Evolutionary conservation across 2,113 vertebrate species (phyloP).

Genomic region (Myotis yumanensis): DNA sequence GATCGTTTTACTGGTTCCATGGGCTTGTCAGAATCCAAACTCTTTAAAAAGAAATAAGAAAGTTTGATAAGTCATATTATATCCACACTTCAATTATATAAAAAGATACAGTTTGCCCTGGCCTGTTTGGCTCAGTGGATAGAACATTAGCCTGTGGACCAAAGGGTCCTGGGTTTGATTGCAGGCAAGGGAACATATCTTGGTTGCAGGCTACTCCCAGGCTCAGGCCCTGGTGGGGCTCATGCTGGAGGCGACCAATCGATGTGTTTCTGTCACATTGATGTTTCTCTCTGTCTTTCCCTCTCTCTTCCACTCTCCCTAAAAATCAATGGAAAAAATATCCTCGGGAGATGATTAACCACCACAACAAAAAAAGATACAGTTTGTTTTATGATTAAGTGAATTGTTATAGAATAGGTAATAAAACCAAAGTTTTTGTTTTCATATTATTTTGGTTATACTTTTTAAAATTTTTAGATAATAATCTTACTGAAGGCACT

Average conservation of each 20-base stretch:
- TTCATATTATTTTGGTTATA: conserved; percentile 26
- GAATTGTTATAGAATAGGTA: conserved; percentile 16
- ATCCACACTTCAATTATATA: conserved; percentile 39
- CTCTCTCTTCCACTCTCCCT: no score
- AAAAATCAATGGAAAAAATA: no score
- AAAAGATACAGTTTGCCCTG: conserved; percentile 11
- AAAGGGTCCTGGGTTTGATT: no score
- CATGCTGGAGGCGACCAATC: no score
- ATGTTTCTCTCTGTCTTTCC: no score
- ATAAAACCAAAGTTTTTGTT: conserved; percentile 51
- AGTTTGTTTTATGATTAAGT: conserved; percentile 11
- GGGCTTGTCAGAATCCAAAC: conserved; percentile 94
- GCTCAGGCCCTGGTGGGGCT: no score
- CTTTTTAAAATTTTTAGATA: conserved; percentile 44
- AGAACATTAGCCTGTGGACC: no score
- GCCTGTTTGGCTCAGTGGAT: no score
- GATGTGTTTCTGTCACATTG: no score
- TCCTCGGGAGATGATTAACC: no score
- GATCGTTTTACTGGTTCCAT: conserved; percentile 93
- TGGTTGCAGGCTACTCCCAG: no score
- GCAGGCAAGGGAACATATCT: no score
- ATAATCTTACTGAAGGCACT: conserved; percentile 2
- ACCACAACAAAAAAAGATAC: not conserved
- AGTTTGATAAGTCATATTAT: conserved; percentile 54
- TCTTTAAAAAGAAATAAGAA: conserved; percentile 83